A percentile compares a stretch with the other conserved stretches of the same genome.
Conservation (phyloP, 2,113 vertebrate genomes). For the Anoura caudifer region DNA sequence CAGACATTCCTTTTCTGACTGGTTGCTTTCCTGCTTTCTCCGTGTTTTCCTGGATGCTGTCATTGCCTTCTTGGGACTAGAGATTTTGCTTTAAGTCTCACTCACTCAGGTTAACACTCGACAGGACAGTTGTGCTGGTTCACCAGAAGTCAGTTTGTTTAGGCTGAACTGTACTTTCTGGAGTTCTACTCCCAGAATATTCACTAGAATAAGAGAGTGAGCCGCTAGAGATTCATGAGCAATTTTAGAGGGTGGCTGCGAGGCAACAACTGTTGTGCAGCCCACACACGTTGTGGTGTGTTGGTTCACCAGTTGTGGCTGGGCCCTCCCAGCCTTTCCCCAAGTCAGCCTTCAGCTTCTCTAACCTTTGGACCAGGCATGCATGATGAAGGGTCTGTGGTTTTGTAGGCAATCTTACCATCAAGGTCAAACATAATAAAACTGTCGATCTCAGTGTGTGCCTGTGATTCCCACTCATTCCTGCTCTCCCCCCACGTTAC, state of each 20-base stretch:
- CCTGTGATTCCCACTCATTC: background rate
- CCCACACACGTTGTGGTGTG: background rate
- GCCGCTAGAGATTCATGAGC: background rate
- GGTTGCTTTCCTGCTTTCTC: background rate
- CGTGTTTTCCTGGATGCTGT: background rate
- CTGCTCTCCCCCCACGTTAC: background rate
- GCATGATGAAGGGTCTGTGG: background rate
- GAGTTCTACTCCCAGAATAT: background rate
- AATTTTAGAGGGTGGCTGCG: background rate
- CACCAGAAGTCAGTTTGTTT: background rate
- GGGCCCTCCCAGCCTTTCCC: background rate
- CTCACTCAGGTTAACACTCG: background rate
- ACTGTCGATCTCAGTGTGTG: background rate
- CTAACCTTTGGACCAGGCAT: background rate
- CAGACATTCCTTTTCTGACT: background rate
- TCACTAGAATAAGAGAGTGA: background rate
- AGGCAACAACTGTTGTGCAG: background rate
- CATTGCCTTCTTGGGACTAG: background rate
- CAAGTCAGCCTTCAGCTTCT: background rate
- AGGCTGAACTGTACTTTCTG: background rate
- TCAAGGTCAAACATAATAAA: background rate
- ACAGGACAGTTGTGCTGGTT: background rate
- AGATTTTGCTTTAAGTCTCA: background rate
- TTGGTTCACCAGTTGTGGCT: background rate
- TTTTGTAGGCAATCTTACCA: background rate